Base-by-base conservation (phyloP, 2,888 invertebrate species). In the Troides oblongomaculatus region DNA sequence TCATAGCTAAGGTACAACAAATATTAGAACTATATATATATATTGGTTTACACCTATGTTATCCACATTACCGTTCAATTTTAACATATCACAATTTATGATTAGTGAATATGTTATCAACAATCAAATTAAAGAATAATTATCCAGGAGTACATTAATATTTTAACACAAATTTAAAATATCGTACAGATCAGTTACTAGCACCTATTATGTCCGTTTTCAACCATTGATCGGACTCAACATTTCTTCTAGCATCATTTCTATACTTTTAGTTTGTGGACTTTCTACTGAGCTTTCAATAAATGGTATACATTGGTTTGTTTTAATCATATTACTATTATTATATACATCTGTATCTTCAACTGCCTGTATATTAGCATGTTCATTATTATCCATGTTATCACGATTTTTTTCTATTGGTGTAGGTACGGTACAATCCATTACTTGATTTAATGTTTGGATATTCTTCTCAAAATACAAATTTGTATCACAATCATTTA, bases 171-270 rank as follows among this genome's bases (percentile, higher is more conserved):
- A 21, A 56, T 21, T 2, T 56, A n/a, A 21, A 43, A 12, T 56
- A 57, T 14, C 12, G n/a, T 66, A 58, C 14, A 57, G 21, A 64
- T 39, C 21, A 64, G 50, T 5, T 30, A n/a, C 12, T 1, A 59
- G 25, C 21, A 0, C 2, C 10, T 21, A 64, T 50, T 62, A 53
- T 8, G n/a, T 7, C 23, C 7, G 23, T 58, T 53, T 25, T 64
- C 21, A 46, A 12, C 43, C 12, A 46, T 50, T n/a, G 18, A 3
- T 25, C n/a, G 17, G 2, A 66, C 23, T 61, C 7, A 66, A 66
- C 61, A 61, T 61, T 66, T 66, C 46, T 57, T 67, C 57, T 12
- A 62, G 62, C 57, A 62, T 18, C 43, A 43, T 57, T 62, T 68
- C 62, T 57, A 62, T 57, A 46, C 12, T 58, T n/a, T 56, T 39